Evolutionary conservation across 2,113 vertebrate species (phyloP).

Genomic region (Romanogobio albipinnatus): DNA sequence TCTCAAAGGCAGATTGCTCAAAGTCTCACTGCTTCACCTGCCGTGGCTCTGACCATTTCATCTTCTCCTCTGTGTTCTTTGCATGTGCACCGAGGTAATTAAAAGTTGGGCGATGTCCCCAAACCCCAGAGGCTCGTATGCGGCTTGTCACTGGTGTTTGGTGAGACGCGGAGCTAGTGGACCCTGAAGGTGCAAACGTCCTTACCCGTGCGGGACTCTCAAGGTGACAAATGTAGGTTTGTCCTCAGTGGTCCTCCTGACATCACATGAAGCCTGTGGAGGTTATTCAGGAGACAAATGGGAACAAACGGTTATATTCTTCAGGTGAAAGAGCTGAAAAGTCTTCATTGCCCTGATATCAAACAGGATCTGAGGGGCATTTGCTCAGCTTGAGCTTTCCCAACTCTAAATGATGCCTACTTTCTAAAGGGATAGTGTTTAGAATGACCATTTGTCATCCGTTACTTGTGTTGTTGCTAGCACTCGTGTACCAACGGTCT

Average conservation of each 20-base stretch:
- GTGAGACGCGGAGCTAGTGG: neutral
- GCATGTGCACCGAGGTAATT: constrained; percentile 2
- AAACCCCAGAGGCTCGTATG: neutral
- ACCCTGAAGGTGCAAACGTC: constrained; percentile 7
- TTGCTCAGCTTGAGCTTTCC: neutral
- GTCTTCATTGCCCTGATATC: neutral
- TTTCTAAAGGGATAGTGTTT: neutral
- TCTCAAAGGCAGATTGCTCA: too few species aligned
- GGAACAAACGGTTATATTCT: neutral
- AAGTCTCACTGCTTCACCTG: too few species aligned
- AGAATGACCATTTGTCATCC: neutral
- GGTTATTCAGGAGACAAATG: neutral
- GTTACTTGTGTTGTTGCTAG: neutral
- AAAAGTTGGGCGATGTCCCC: neutral
- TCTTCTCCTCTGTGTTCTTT: neutral
- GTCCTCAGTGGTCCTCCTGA: constrained; percentile 6
- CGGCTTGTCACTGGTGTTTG: neutral
- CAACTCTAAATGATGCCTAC: neutral
- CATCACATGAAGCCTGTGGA: neutral
- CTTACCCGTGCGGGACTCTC: neutral
- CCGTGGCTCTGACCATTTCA: neutral
- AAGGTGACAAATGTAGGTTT: neutral
- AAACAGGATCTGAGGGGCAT: neutral
- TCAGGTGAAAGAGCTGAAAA: neutral
- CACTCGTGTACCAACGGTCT: too few species aligned